Conservation (phyloP, 2,113 vertebrate genomes). For the Empidonax alnorum region DNA sequence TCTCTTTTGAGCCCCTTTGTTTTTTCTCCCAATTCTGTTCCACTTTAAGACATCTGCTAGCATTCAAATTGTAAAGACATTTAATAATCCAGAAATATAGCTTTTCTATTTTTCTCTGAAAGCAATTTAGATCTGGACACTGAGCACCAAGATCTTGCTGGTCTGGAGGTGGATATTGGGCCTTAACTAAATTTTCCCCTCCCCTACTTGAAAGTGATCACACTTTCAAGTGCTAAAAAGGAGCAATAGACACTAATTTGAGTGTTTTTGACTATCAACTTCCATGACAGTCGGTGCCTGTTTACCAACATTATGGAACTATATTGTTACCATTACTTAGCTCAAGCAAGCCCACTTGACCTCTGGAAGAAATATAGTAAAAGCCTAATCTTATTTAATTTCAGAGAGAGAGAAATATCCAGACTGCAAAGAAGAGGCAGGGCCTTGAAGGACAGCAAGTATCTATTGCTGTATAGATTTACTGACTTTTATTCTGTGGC, state of each 20-base stretch:
- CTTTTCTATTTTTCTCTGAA: neutral
- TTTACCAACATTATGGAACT: neutral
- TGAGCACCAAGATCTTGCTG: neutral
- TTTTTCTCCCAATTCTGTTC: neutral
- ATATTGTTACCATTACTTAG: neutral
- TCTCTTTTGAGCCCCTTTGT: rapidly evolving
- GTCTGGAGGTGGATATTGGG: neutral
- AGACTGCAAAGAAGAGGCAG: neutral
- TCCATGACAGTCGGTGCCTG: neutral
- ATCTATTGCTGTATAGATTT: neutral
- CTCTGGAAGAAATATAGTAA: neutral
- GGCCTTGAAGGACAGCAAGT: neutral
- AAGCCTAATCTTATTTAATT: neutral
- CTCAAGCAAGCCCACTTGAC: neutral
- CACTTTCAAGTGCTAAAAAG: neutral
- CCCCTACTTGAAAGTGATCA: neutral
- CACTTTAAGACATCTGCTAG: neutral
- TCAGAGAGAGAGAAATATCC: neutral
- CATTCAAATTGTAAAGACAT: neutral
- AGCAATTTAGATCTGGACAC: neutral
- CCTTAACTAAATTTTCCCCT: neutral
- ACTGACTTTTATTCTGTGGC: neutral
- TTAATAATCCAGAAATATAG: neutral
- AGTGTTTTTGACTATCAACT: neutral
- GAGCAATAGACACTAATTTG: neutral